Conservation (phyloP, 2,888 invertebrate genomes). For the Alloscopus bannaensis region DNA sequence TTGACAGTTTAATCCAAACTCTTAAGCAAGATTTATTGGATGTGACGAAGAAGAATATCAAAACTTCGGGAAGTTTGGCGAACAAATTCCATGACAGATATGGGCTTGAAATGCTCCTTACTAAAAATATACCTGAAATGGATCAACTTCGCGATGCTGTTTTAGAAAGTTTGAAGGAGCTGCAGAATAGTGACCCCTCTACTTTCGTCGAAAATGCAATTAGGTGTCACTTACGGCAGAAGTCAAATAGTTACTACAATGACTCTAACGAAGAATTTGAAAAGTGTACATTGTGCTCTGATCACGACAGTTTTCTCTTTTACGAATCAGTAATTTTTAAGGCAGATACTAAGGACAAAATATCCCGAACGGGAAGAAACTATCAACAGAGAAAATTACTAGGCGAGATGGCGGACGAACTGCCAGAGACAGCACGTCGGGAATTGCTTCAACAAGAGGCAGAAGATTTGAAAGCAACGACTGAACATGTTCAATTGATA, state of each 20-base stretch:
- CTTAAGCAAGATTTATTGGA: conserved; percentile 68
- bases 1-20: conserved; percentile 58
- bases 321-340: conserved; percentile 78
- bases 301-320: conserved; percentile 75
- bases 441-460: conserved; percentile 68
- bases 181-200: conserved; percentile 74
- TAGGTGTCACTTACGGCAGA: conserved; percentile 79
- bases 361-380: conserved; percentile 69
- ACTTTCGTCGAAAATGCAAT: conserved; percentile 77
- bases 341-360: conserved; percentile 75
- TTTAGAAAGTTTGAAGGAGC: conserved; percentile 74
- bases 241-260: conserved; percentile 58
- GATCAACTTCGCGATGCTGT: conserved; percentile 75
- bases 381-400: conserved; percentile 67
- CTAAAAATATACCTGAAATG: conserved; percentile 75
- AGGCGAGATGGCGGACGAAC: conserved; percentile 53
- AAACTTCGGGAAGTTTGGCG: conserved; percentile 52
- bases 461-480: conserved; percentile 74
- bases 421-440: conserved; percentile 64
- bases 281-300: conserved; percentile 75
- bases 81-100: conserved; percentile 74
- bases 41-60: conserved; percentile 50
- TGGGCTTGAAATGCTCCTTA: conserved; percentile 75
- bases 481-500: conserved; percentile 74
- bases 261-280: conserved; percentile 35